Base-by-base conservation (phyloP, 2,888 invertebrate genomes). In the Lasioglossum pauxillum region DNA sequence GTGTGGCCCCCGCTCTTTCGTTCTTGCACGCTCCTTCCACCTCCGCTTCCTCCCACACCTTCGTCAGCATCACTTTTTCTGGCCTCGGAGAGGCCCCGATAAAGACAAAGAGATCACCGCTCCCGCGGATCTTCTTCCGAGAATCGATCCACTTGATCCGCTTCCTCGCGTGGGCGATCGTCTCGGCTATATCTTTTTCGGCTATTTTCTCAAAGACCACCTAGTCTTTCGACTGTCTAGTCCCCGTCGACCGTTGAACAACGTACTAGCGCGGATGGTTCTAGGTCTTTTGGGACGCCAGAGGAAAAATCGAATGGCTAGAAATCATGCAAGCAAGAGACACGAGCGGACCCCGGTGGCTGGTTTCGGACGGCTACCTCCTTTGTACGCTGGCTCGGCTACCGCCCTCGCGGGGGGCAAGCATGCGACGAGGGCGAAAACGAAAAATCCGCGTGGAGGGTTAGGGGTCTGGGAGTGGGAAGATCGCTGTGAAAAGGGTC, bases 1-100 rank as follows among this genome's bases (percentile, higher is more conserved):
- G 93, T 94, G 94, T 95, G 95, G 94, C 95, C 95, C 95, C 95
- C 95, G 95, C 95, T 93, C 92, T 91, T 89, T 41, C 88, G 73
- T 75, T 89, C 84, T 80, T 90, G 90, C 88, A 83, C 85, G 89
- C 90, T 87, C 76, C 87, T 83, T 90, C 90, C 89, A 82, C 86
- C 91, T 83, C 88, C 90, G 85, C 82, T 83, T 76, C 91, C 89
- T 87, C 91, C 90, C 80, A 88, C 87, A 87, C 87, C 89, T 82
- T 85, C 86, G 79, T 83, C 89, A 83, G 82, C 84, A 77, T 84
- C 83, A 53, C 89, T 82, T 83, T 82, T 74, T 80, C 83, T 81
- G 71, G 83, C 90, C 80, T 84, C 79, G 80, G 57, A 23, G 83
- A 80, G 77, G 74, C 69, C 72, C 60, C 67, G 83, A 80, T 82